Evolutionary conservation across 2,113 vertebrate species (phyloP).

Genomic region (Oceanodroma tethys): DNA sequence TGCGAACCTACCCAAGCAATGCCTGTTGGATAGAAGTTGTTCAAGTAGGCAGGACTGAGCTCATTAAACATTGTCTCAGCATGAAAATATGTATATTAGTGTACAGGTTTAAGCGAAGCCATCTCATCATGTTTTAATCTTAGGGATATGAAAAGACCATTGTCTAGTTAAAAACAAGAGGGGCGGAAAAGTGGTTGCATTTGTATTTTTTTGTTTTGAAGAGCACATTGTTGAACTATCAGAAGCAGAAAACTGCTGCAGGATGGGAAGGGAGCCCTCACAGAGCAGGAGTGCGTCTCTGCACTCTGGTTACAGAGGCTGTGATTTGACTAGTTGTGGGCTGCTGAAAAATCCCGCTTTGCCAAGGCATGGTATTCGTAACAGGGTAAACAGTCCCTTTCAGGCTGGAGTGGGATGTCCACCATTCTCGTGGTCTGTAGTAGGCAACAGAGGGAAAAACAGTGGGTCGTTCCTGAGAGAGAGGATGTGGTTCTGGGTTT

Average conservation of each 20-base stretch:
- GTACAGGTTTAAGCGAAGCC: neutral
- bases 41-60: neutral
- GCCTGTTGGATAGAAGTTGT: neutral
- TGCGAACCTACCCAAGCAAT: neutral
- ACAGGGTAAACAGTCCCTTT: neutral
- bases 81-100: neutral
- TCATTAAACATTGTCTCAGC: neutral
- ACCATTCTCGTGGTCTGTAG: neutral
- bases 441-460: neutral
- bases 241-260: neutral
- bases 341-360: neutral
- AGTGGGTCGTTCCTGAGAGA: neutral
- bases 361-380: neutral
- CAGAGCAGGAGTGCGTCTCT: neutral
- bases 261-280: neutral
- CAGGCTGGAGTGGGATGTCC: neutral
- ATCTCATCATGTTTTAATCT: neutral
- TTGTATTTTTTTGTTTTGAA: neutral
- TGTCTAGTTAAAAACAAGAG: neutral
- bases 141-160: neutral
- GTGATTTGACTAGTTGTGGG: neutral
- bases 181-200: neutral
- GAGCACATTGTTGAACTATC: neutral
- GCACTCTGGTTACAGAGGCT: neutral
- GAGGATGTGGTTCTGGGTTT: conserved; percentile 55